These are phyloP conservation scores for Sminthurinus signatus DNA, from an alignment of 1,140 invertebrate species.

Conservation along the genomic window DNA sequence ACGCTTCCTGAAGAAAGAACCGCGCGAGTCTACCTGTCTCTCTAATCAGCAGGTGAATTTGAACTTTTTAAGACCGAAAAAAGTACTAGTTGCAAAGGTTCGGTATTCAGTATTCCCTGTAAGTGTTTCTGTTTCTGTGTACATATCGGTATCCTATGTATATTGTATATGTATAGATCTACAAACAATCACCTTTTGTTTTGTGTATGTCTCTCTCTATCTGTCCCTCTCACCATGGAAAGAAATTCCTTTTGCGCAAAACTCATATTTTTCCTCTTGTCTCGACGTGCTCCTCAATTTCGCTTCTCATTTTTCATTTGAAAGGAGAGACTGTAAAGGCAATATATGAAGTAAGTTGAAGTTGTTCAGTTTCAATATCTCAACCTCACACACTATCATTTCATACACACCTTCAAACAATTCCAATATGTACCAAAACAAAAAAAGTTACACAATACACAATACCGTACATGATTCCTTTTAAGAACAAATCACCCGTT, in stretches of 20 bases:
- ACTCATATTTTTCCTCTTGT: slow-evolving; percentile 28
- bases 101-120: too few species aligned
- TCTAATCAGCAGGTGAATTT: slow-evolving; percentile 40
- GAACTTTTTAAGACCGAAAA: slow-evolving; percentile 13
- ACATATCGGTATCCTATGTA: not conserved
- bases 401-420: not conserved
- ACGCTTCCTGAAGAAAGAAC: slow-evolving; percentile 20
- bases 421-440: not conserved
- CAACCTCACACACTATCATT: not conserved
- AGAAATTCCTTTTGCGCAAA: slow-evolving; percentile 25
- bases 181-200: not conserved
- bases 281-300: slow-evolving; percentile 27
- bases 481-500: too few species aligned
- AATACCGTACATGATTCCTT: not conserved
- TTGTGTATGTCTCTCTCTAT: too few species aligned
- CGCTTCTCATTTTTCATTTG: slow-evolving; percentile 29
- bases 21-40: slow-evolving; percentile 31
- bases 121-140: not conserved
- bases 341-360: not conserved
- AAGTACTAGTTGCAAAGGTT: not conserved
- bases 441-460: not conserved
- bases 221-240: too few species aligned
- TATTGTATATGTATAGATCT: not conserved
- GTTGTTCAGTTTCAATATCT: not conserved
- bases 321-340: not conserved